Evolutionary conservation across 1,140 invertebrate genomes (phyloP), one percentile per base, ranked within the genome.

Genomic region (Heliconius nattereri): DNA sequence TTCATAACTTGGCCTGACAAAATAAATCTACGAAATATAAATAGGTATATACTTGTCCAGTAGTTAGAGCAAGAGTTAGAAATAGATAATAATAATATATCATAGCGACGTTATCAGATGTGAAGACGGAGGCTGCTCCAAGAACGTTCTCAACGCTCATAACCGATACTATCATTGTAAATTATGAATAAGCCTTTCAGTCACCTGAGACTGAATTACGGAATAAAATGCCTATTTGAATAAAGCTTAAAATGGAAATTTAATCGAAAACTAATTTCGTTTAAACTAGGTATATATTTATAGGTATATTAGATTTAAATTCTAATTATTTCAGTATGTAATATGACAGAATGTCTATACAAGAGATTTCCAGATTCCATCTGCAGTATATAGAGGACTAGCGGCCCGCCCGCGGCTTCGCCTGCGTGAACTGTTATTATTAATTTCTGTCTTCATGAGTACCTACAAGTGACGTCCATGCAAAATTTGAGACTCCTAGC

Each of bases 41-140:
- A 26, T 23, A 66, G 6, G 32, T 35, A 32, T 7, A n/a, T 2
- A 19, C 19, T 19, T 20, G n/a, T 11, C 57, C 3, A 26, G 57
- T 60, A 66, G 60, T 29, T 29, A 3, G 23, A 66, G 60, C 60
- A 66, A 29, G 11, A 3, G 6, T 66, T 16, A 26, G 23, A 66
- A 66, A 66, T 66, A 66, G 26, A 26, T 26, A 29, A 66, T 26
- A 29, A 66, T 66, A 66, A 66, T 66, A 66, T 29, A 66, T 66
- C 60, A 66, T 29, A 66, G 2, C 13, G 23, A 66, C 26, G 60
- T 66, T 66, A 66, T 66, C 60, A 23, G 60, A 66, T 66, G 23
- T 29, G 29, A 66, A 29, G 23, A 66, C 1, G 8, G 13, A 26
- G 23, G 11, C 26, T 20, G 54, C 54, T 57, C n/a, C 11, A n/a